Evolutionary conservation across 2,113 vertebrate species (phyloP).

Genomic region (Dasyurus viverrinus): DNA sequence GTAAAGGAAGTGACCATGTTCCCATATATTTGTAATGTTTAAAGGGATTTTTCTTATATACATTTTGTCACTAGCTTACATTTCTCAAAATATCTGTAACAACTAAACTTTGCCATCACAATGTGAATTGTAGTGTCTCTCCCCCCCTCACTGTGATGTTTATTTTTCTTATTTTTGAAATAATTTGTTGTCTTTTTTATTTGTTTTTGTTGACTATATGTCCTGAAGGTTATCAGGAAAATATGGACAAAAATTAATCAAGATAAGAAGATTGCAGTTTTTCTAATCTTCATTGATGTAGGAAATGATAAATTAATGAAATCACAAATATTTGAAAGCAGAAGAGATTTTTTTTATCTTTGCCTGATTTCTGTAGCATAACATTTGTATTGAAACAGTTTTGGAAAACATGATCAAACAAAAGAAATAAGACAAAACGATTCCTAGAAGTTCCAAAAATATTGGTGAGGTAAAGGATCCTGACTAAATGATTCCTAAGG

Average conservation of each 20-base stretch:
- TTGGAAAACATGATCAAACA: conserved; percentile 8
- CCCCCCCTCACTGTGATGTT: too few species aligned
- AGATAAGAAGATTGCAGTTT: not conserved
- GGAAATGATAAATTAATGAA: not conserved
- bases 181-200: conserved; percentile 6
- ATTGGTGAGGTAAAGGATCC: not conserved
- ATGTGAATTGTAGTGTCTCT: not conserved
- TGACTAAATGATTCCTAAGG: not conserved
- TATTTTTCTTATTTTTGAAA: not conserved
- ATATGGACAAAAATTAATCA: not conserved
- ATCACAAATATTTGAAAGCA: not conserved
- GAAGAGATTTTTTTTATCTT: not conserved
- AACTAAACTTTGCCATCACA: not conserved
- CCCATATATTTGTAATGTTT: not conserved
- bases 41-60: not conserved
- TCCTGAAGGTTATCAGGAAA: not conserved
- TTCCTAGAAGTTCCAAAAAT: not conserved
- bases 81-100: conserved; percentile 1
- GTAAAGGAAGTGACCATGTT: not conserved
- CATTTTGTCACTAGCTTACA: not conserved
- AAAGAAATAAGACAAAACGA: not conserved
- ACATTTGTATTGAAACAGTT: conserved; percentile 8
- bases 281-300: not conserved
- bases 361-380: not conserved
- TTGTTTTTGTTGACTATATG: not conserved